These are phyloP conservation scores for Clarias gariepinus DNA, from an alignment of 2,113 vertebrate species.

Conservation along the genomic window DNA sequence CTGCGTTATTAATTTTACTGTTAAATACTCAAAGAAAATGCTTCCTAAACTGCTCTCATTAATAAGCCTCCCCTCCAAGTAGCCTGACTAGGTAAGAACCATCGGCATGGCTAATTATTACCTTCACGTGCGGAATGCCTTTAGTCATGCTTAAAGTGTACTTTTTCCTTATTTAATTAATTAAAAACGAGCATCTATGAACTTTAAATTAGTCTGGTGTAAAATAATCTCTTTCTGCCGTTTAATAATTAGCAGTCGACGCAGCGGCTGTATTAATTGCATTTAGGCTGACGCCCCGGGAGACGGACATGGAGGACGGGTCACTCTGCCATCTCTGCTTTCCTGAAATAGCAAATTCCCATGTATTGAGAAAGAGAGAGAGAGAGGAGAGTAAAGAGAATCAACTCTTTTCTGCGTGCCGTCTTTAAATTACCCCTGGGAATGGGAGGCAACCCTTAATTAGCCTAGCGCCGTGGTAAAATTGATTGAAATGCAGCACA, in stretches of 20 bases:
- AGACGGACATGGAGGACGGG: slow-evolving; percentile 67
- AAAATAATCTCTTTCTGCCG: slow-evolving; percentile 80
- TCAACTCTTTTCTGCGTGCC: slow-evolving; percentile 76
- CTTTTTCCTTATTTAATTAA: slow-evolving; percentile 80
- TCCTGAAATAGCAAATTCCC: slow-evolving; percentile 83
- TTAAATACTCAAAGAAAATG: slow-evolving; percentile 73
- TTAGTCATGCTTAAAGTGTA: slow-evolving; percentile 69
- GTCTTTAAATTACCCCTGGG: slow-evolving; percentile 86
- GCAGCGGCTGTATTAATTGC: slow-evolving; percentile 97
- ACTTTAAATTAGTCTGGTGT: slow-evolving; percentile 81
- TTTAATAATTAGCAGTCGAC: slow-evolving; percentile 99
- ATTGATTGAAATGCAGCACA: slow-evolving; percentile 90
- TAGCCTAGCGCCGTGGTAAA: slow-evolving; percentile 87
- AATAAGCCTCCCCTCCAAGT: slow-evolving; percentile 55
- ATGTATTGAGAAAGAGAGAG: slow-evolving; percentile 60
- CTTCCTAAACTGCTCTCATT: slow-evolving; percentile 70
- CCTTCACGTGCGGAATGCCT: slow-evolving; percentile 68
- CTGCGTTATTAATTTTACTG: slow-evolving; percentile 75
- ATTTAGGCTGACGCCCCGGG: slow-evolving; percentile 91
- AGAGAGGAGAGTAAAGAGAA: slow-evolving; percentile 72
- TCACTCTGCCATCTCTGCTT: slow-evolving; percentile 77
- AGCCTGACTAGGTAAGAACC: slow-evolving; percentile 56
- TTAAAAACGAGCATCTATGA: slow-evolving; percentile 76
- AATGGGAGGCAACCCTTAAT: slow-evolving; percentile 94
- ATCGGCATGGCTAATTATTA: slow-evolving; percentile 70